These are phyloP conservation scores for Philotrypesis tridentata DNA, from an alignment of 1,140 invertebrate genomes.

Conservation along the genomic window DNA sequence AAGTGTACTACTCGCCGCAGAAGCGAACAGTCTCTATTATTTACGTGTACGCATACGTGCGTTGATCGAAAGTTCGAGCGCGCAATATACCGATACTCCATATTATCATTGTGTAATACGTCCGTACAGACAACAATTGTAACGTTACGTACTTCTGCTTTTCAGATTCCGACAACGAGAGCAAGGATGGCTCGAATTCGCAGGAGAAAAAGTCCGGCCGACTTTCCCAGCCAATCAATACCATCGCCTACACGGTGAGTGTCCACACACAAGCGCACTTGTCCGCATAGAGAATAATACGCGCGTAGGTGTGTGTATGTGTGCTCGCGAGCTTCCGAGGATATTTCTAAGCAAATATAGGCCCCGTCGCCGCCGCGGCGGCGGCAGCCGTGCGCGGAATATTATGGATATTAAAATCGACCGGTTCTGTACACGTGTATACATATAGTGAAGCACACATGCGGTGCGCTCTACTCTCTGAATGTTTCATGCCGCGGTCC, in stretches of 20 bases:
- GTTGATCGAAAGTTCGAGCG: no score
- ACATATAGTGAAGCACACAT: no score
- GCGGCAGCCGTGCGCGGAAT: neutral
- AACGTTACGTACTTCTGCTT: constrained; percentile 47
- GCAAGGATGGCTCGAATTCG: constrained; percentile 71
- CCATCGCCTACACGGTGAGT: constrained; percentile 75
- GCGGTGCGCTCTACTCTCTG: neutral
- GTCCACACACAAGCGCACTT: neutral
- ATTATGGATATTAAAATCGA: constrained; percentile 29
- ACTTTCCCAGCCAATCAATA: constrained; percentile 72
- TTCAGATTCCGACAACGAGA: constrained; percentile 74
- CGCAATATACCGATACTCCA: no score
- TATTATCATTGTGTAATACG: no score
- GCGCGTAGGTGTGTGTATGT: neutral
- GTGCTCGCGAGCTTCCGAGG: neutral
- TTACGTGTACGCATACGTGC: no score
- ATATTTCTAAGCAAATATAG: constrained; percentile 32
- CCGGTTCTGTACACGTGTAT: neutral
- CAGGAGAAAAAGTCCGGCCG: constrained; percentile 72
- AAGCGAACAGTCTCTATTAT: no score
- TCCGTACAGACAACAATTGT: no score
- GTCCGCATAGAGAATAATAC: neutral
- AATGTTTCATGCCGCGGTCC: neutral
- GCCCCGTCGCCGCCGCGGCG: neutral
- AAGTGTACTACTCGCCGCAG: no score